These are phyloP conservation scores for Sicus ferrugineus DNA, from an alignment of 2,888 invertebrate species.

Conservation along the genomic window DNA sequence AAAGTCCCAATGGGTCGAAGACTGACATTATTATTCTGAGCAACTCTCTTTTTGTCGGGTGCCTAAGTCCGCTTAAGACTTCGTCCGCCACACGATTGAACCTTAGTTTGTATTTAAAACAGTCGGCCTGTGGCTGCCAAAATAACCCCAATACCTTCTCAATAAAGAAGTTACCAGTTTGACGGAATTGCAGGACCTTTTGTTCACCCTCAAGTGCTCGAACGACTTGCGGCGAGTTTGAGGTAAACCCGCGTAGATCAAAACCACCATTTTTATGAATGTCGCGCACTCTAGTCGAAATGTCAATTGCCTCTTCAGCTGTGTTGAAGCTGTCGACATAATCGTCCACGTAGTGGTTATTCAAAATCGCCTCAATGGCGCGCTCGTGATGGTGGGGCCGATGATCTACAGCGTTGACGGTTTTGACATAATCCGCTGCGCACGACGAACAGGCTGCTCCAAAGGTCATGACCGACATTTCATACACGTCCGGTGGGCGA, in stretches of 20 bases:
- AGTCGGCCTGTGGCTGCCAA: conserved; percentile 18
- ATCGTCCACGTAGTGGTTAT: background rate
- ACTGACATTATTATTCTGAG: conserved; percentile 32
- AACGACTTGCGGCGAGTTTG: background rate
- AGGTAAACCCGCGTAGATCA: conserved; percentile 7
- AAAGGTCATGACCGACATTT: conserved; percentile 42
- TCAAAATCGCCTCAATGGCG: background rate
- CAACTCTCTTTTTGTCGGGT: conserved; percentile 8
- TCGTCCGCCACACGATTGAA: background rate
- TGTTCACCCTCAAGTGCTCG: background rate
- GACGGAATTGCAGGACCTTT: background rate
- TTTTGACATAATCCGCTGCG: conserved; percentile 31
- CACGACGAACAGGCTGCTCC: conserved; percentile 11
- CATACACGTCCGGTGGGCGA: conserved; percentile 35
- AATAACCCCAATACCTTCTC: conserved; percentile 22
- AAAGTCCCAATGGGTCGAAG: conserved; percentile 28
- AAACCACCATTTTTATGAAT: conserved; percentile 4
- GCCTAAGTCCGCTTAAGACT: background rate
- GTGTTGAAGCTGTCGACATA: conserved; percentile 4
- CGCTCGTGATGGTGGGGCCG: background rate
- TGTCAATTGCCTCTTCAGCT: conserved; percentile 1
- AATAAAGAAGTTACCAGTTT: background rate
- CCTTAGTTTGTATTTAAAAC: conserved; percentile 1
- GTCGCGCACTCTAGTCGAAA: background rate
- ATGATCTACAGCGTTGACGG: background rate